phyloP scores from a whole-genome alignment of 37 sponge, comb jelly and placozoan species.

The Beroe forskalii region DNA sequence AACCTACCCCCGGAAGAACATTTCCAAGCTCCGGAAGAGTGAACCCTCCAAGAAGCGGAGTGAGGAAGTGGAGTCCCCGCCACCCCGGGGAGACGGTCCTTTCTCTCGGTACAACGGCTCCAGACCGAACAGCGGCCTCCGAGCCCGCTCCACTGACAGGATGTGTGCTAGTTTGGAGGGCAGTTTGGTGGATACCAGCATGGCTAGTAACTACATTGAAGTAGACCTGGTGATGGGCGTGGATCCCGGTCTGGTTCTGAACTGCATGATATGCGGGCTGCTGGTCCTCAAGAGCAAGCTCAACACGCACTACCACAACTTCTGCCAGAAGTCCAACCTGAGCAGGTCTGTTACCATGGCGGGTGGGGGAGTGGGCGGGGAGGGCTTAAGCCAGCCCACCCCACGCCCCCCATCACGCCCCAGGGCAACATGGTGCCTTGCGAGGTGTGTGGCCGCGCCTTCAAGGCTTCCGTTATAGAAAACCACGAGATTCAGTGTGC shows the following conservation, averaged over 20 bases:
- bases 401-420: neutral
- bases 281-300: conserved; percentile 45
- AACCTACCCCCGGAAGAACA: neutral
- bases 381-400: neutral
- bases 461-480: neutral
- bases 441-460: neutral
- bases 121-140: neutral
- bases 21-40: neutral
- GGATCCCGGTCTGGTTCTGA: conserved; percentile 41
- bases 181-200: conserved; percentile 18
- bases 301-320: conserved; percentile 62
- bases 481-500: conserved; percentile 24
- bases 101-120: neutral
- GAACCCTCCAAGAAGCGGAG: neutral
- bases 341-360: conserved; percentile 9
- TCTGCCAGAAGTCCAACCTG: conserved; percentile 18
- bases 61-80: neutral
- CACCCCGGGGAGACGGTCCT: neutral
- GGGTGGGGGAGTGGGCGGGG: neutral
- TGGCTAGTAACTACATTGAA: neutral
- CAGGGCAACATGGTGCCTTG: neutral
- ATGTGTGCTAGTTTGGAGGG: neutral
- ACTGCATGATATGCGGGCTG: conserved; percentile 54
- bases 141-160: conserved; percentile 15
- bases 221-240: conserved; percentile 55